phyloP scores from a whole-genome alignment of 1,140 invertebrate genomes.

The Phocides pigmalion region DNA sequence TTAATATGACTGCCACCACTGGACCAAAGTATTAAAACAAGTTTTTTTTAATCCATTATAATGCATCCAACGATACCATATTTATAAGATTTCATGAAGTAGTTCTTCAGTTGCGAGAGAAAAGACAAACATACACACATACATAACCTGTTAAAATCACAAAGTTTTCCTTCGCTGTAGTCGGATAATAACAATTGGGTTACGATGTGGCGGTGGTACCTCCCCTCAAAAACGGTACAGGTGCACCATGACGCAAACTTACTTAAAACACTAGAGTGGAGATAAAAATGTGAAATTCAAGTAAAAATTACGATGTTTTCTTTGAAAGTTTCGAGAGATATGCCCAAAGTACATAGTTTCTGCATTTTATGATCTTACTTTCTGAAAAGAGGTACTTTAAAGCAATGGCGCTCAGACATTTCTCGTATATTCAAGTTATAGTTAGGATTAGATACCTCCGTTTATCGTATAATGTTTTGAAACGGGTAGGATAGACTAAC shows the following conservation, averaged over 20 bases:
- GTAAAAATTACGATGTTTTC: slow-evolving; percentile 18
- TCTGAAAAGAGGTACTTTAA: slow-evolving; percentile 20
- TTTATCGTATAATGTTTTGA: slow-evolving; percentile 5
- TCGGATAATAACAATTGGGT: no score
- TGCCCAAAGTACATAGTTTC: slow-evolving; percentile 28
- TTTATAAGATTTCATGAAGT: no score
- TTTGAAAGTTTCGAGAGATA: slow-evolving; percentile 24
- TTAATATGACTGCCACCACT: no score
- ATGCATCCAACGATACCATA: no score
- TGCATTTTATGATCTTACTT: slow-evolving; percentile 29
- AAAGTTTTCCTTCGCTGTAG: no score
- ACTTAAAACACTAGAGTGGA: slow-evolving; percentile 8
- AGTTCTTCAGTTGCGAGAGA: no score
- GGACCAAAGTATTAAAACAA: no score
- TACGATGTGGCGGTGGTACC: no score
- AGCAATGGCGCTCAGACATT: slow-evolving; percentile 2
- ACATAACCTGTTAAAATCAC: no score
- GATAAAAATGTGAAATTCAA: slow-evolving; percentile 17
- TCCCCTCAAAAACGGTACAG: no score
- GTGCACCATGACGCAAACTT: slow-evolving; percentile 1
- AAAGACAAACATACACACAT: no score
- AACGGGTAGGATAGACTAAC: background rate
- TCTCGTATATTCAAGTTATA: slow-evolving; percentile 13
- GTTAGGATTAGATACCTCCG: background rate
- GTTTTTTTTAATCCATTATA: no score